phyloP scores from a whole-genome alignment of 1,140 invertebrate species.

The Drosophila sechellia region DNA sequence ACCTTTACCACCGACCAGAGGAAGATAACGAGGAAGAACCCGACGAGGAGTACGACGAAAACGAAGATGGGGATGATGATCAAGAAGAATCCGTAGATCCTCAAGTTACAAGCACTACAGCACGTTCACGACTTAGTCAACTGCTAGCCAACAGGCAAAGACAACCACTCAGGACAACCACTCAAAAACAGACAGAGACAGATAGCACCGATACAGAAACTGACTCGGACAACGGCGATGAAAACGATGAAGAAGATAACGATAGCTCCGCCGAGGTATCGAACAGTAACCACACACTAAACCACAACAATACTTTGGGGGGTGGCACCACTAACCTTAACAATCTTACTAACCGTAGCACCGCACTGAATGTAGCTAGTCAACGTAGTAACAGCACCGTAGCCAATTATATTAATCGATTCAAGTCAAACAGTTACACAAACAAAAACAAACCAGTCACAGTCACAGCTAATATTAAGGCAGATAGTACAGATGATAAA shows the following conservation, averaged over 20 bases:
- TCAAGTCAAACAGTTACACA: conserved; percentile 52
- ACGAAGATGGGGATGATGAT: conserved; percentile 33
- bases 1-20: conserved; percentile 53
- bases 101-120: conserved; percentile 3
- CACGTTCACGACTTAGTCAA: conserved; percentile 39
- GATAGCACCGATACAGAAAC: conserved; percentile 8
- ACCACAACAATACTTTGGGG: conserved; percentile 23
- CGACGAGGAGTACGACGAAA: conserved; percentile 23
- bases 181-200: conserved; percentile 13
- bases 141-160: conserved; percentile 64
- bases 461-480: conserved; percentile 57
- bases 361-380: conserved; percentile 52
- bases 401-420: conserved; percentile 75
- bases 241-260: conserved; percentile 18
- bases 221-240: conserved; percentile 24
- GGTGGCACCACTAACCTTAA: conserved; percentile 30
- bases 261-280: conserved; percentile 47
- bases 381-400: conserved; percentile 79
- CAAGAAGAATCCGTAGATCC: conserved; percentile 20
- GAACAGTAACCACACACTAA: conserved; percentile 39
- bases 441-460: conserved; percentile 46
- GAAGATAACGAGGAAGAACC: conserved; percentile 22
- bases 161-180: conserved; percentile 4
- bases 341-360: conserved; percentile 43
- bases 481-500: conserved; percentile 38